Evolutionary conservation across 2,113 vertebrate genomes (phyloP).

Genomic region (Picathartes gymnocephalus): DNA sequence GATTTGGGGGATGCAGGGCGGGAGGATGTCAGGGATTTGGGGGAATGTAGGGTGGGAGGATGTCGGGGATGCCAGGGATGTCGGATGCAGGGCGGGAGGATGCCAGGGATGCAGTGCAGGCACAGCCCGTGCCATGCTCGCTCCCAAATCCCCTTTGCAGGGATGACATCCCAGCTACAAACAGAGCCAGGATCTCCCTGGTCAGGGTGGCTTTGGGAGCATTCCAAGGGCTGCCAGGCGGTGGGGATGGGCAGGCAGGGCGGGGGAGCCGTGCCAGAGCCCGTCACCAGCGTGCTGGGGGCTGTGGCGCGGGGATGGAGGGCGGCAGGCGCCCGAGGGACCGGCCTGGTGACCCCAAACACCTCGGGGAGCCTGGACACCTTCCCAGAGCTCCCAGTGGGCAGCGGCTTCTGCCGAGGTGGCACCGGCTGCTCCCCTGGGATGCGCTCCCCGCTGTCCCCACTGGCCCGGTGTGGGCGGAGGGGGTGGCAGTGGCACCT

Average conservation of each 20-base stretch:
- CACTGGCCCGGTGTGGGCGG: rapidly evolving
- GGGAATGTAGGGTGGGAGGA: background rate
- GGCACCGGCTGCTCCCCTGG: background rate
- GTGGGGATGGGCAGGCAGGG: background rate
- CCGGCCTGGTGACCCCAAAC: background rate
- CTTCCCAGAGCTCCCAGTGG: rapidly evolving
- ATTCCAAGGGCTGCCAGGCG: rapidly evolving
- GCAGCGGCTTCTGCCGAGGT: rapidly evolving
- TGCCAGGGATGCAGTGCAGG: background rate
- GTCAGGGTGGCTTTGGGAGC: background rate
- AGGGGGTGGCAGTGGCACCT: background rate
- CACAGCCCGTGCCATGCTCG: rapidly evolving
- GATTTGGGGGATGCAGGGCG: background rate
- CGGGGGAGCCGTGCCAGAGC: background rate
- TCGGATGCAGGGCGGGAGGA: background rate
- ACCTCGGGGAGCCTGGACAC: rapidly evolving
- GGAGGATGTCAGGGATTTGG: background rate
- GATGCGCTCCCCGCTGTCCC: rapidly evolving
- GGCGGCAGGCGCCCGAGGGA: background rate
- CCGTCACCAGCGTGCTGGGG: rapidly evolving
- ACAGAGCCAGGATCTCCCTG: rapidly evolving
- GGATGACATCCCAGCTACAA: background rate
- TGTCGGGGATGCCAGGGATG: background rate
- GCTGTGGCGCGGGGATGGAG: background rate
- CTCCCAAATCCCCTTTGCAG: background rate